A percentile compares a stretch with the other conserved stretches of the same genome.
phyloP scores from a whole-genome alignment of 2,888 invertebrate species.

The Mycalesis mineus region DNA sequence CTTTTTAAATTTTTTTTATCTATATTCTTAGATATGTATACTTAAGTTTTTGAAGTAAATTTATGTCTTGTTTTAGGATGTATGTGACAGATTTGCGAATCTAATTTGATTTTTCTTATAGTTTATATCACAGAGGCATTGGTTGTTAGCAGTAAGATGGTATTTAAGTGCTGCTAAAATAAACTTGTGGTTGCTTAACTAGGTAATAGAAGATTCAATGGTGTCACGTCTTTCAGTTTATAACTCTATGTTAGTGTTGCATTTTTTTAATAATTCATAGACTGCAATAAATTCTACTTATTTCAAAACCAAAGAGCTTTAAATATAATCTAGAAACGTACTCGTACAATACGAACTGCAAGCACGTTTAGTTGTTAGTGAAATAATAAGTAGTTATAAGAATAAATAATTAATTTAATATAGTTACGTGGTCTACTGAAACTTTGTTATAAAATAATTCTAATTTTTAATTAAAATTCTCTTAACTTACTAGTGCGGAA shows the following conservation, averaged over 20 bases:
- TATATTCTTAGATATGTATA: too few relatives aligned
- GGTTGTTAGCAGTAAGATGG: too few relatives aligned
- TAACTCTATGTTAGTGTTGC: neutral
- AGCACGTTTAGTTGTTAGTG: constrained; percentile 3
- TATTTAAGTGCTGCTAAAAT: too few relatives aligned
- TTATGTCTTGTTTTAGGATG: too few relatives aligned
- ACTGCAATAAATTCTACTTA: neutral
- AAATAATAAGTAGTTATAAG: neutral
- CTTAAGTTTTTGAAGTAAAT: too few relatives aligned
- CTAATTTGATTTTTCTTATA: too few relatives aligned
- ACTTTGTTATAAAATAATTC: neutral
- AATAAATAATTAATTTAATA: neutral
- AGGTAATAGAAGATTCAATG: neutral
- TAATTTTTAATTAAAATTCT: neutral
- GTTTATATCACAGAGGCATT: too few relatives aligned
- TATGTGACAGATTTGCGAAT: too few relatives aligned
- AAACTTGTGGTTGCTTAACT: too few relatives aligned
- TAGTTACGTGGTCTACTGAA: neutral
- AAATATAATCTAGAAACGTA: neutral
- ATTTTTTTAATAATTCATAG: neutral
- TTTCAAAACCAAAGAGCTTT: constrained; percentile 4
- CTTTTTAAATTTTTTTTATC: too few relatives aligned
- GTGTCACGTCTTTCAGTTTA: neutral
- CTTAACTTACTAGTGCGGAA: neutral
- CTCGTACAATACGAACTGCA: neutral